phyloP scores from a whole-genome alignment of 2,888 invertebrate genomes.

The Eudemis profundana region DNA sequence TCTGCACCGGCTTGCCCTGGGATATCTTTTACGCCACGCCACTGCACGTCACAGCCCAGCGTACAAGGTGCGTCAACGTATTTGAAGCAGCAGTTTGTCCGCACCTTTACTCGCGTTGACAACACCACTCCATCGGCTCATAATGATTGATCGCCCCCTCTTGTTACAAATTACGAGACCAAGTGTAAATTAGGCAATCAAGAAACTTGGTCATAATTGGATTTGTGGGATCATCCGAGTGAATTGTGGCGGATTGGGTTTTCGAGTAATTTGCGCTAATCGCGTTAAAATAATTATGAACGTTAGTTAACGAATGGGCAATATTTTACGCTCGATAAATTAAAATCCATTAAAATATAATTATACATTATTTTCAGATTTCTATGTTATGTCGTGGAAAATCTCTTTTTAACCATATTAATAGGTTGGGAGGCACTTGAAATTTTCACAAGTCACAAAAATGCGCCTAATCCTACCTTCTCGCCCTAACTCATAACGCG shows the following conservation, averaged over 20 bases:
- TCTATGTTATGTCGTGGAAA: no score
- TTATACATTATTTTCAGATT: neutral
- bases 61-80: no score
- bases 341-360: neutral
- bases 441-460: no score
- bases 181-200: conserved; percentile 41
- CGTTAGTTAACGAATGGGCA: neutral
- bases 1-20: no score
- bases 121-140: neutral
- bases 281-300: conserved; percentile 10
- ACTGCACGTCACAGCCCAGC: no score
- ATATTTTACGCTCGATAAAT: neutral
- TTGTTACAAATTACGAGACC: conserved; percentile 32
- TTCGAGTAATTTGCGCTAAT: conserved; percentile 36
- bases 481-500: no score
- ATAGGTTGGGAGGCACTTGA: no score
- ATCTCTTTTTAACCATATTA: no score
- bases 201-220: conserved; percentile 39
- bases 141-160: conserved; percentile 34
- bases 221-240: conserved; percentile 30
- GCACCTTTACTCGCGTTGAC: neutral
- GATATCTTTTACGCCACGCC: no score
- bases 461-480: no score
- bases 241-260: conserved; percentile 28
- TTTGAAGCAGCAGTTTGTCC: no score